Evolutionary conservation across 1,140 invertebrate species (phyloP), one percentile per base, ranked within the genome.

Genomic region (Parasteatoda tepidariorum): DNA sequence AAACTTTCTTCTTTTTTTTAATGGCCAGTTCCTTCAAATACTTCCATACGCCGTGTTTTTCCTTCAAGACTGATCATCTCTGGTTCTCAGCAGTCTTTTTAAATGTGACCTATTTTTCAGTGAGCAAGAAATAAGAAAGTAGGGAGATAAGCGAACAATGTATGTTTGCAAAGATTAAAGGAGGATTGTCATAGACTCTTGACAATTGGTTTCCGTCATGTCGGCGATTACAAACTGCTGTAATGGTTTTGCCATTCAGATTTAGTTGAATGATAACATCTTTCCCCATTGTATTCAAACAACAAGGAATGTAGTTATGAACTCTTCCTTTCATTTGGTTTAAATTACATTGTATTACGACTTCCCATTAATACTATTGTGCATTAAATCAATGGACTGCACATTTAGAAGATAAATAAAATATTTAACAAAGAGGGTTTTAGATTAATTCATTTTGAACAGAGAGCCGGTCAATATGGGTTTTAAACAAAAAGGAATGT

Each of bases 11-110:
- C 13, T 48, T 48, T 48, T 48, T 48, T 48, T 48, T 48, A 30
- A 33, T 74, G 71, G 41, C 30, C 24, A 34, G 30, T 74, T 74
- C 71, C 71, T 74, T 61, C 28, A n/a, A 22, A 48, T 13, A 48
- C 4, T 13, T 48, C 4, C 4, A 48, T 48, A 48, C 38, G 18
- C 38, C n/a, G n/a, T n/a, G n/a, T n/a, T n/a, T 48, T 48, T 18
- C 38, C 38, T 48, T 18, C 18, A 48, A 48, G 38, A 48, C 18
- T 9, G 38, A 48, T 48, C 38, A 48, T 2, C 1, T 9, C 38
- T 18, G 38, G 18, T 18, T 48, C 18, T 48, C 9, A 48, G 18
- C 38, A 13, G 38, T 48, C 38, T 34, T 28, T 74, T 74, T 24
- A 22, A 57, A 61, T 31, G 15, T 74, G 71, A 61, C 71, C 71